These are phyloP conservation scores for Actias luna DNA, from an alignment of 2,888 invertebrate genomes.

Conservation along the genomic window DNA sequence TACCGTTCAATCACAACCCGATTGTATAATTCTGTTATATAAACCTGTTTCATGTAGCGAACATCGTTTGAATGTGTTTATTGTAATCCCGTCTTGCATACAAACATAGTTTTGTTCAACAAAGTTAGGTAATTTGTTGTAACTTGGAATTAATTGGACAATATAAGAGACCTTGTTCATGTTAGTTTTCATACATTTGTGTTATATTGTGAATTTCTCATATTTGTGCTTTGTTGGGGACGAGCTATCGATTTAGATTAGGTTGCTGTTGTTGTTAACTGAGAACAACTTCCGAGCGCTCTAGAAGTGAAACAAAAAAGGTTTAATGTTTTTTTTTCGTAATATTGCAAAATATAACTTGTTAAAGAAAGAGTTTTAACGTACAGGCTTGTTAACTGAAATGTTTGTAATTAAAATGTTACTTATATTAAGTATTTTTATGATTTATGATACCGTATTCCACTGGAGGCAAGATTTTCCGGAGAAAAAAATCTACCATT, in stretches of 20 bases:
- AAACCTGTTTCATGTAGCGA: too few species aligned
- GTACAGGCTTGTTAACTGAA: not conserved
- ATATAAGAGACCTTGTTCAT: not conserved
- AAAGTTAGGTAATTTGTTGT: not conserved
- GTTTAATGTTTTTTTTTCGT: not conserved
- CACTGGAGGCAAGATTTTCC: not conserved
- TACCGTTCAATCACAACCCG: too few species aligned
- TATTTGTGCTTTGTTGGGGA: not conserved
- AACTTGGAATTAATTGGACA: not conserved
- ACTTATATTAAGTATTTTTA: not conserved
- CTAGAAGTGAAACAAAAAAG: not conserved
- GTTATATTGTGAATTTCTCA: not conserved
- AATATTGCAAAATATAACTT: not conserved
- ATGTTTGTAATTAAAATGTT: not conserved
- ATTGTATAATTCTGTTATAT: too few species aligned
- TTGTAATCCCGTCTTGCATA: not conserved
- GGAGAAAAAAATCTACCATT: not conserved
- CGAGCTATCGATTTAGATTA: not conserved
- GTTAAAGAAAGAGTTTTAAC: not conserved
- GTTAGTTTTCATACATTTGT: not conserved
- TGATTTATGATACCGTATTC: not conserved
- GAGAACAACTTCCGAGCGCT: not conserved
- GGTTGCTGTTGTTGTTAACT: not conserved
- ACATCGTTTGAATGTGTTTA: too few species aligned
- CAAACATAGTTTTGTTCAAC: not conserved